phyloP scores from a whole-genome alignment of 2,797 vertebrate species.

The Hippocampus kuda region DNA sequence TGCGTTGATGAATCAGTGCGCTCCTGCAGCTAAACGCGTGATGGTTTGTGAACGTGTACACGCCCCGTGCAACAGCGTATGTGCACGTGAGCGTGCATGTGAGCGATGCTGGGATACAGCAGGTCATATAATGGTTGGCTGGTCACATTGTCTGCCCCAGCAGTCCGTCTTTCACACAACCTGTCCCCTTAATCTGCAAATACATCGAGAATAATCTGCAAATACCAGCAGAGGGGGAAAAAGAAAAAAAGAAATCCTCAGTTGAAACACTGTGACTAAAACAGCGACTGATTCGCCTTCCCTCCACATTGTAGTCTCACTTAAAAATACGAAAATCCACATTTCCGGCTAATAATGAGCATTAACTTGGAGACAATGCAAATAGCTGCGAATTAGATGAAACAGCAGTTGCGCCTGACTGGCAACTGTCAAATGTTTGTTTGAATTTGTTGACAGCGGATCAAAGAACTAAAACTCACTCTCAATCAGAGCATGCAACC shows the following conservation, averaged over 20 bases:
- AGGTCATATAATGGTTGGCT: conserved; percentile 54
- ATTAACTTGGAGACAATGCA: not conserved
- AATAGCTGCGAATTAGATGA: not conserved
- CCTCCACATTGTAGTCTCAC: not conserved
- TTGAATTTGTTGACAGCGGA: not conserved
- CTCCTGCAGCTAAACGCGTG: conserved; percentile 17
- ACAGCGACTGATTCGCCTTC: not conserved
- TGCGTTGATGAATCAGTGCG: conserved; percentile 1
- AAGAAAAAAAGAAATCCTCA: conserved; percentile 1
- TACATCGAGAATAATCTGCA: conserved; percentile 39
- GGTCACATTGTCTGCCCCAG: conserved; percentile 52
- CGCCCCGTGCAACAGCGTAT: conserved; percentile 21
- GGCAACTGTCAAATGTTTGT: not conserved
- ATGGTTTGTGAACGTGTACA: conserved; percentile 18
- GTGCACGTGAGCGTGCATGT: conserved; percentile 9
- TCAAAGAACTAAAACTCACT: not conserved
- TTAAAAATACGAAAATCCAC: not conserved
- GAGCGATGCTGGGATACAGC: conserved; percentile 37
- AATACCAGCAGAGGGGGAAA: conserved; percentile 17
- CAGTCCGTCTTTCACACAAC: conserved; percentile 38
- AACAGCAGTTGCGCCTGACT: not conserved
- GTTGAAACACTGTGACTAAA: not conserved
- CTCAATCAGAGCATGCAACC: too few species aligned
- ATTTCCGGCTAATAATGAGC: not conserved
- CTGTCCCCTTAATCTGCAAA: conserved; percentile 44